Conservation (phyloP, 37 sponge, comb jelly and placozoan genomes). For the Spongia lamella region DNA sequence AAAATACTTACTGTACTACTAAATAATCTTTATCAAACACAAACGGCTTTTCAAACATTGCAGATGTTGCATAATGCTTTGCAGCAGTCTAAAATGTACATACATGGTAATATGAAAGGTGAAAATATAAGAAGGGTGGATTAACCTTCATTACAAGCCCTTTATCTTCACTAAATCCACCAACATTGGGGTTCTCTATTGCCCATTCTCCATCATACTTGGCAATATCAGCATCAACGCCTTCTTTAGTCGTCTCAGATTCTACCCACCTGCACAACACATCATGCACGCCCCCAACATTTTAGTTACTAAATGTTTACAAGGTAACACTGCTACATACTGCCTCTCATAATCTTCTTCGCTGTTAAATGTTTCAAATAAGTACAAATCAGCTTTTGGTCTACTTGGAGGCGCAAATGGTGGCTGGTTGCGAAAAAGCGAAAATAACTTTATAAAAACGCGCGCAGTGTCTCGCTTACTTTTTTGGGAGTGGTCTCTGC, state of each 20-base stretch:
- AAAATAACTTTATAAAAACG: too few relatives aligned
- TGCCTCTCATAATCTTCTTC: too few relatives aligned
- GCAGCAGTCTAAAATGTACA: slow-evolving; percentile 57
- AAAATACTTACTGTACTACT: slow-evolving; percentile 67
- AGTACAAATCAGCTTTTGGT: too few relatives aligned
- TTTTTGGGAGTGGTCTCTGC: too few relatives aligned
- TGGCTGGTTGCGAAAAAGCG: too few relatives aligned
- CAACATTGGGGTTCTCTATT: slow-evolving; percentile 47
- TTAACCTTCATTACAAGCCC: slow-evolving; percentile 83
- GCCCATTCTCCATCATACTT: slow-evolving; percentile 91
- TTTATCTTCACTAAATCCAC: slow-evolving; percentile 59
- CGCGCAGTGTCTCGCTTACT: too few relatives aligned
- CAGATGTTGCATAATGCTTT: slow-evolving; percentile 90
- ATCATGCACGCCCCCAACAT: too few relatives aligned
- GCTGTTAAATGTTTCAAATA: too few relatives aligned
- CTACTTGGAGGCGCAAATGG: too few relatives aligned
- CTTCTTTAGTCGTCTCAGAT: slow-evolving; percentile 80
- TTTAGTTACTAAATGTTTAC: too few relatives aligned
- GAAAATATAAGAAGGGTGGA: background rate
- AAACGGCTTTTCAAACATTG: slow-evolving; percentile 78
- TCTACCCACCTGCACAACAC: slow-evolving; percentile 63
- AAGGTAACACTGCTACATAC: too few relatives aligned
- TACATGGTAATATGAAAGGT: background rate
- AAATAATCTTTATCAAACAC: slow-evolving; percentile 68
- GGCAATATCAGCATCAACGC: slow-evolving; percentile 73